phyloP scores from a whole-genome alignment of 2,797 vertebrate species.

The Distichodus sexfasciatus region DNA sequence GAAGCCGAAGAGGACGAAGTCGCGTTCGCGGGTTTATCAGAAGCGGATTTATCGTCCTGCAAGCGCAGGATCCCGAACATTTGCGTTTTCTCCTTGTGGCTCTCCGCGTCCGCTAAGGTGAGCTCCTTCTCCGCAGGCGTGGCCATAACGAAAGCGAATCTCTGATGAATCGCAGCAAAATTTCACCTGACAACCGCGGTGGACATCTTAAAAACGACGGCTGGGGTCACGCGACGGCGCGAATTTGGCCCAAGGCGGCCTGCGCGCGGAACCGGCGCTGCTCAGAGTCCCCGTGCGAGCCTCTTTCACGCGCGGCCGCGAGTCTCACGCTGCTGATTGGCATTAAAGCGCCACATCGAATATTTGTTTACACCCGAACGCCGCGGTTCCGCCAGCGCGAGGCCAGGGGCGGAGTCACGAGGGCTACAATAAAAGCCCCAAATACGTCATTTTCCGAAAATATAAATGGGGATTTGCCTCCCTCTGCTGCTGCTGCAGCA shows the following conservation, averaged over 20 bases:
- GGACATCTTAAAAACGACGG: conserved; percentile 42
- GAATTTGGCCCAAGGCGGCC: too few species aligned
- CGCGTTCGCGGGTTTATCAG: conserved; percentile 66
- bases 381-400: too few species aligned
- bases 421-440: too few species aligned
- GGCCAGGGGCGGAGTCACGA: too few species aligned
- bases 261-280: neutral
- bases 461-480: too few species aligned
- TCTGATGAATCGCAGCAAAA: conserved; percentile 32
- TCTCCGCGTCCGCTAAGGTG: conserved; percentile 71
- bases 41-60: conserved; percentile 72
- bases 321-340: too few species aligned
- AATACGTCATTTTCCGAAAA: too few species aligned
- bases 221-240: neutral
- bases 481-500: too few species aligned
- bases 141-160: conserved; percentile 67
- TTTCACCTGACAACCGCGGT: conserved; percentile 36
- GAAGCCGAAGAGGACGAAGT: too few species aligned
- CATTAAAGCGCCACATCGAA: conserved; percentile 39
- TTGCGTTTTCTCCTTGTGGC: conserved; percentile 71
- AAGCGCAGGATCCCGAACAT: conserved; percentile 76
- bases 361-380: conserved; percentile 77
- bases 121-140: conserved; percentile 78
- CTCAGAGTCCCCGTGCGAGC: too few species aligned
- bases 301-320: too few species aligned